Conservation (phyloP, 2,797 vertebrate species). For the Syngnathus acus region DNA sequence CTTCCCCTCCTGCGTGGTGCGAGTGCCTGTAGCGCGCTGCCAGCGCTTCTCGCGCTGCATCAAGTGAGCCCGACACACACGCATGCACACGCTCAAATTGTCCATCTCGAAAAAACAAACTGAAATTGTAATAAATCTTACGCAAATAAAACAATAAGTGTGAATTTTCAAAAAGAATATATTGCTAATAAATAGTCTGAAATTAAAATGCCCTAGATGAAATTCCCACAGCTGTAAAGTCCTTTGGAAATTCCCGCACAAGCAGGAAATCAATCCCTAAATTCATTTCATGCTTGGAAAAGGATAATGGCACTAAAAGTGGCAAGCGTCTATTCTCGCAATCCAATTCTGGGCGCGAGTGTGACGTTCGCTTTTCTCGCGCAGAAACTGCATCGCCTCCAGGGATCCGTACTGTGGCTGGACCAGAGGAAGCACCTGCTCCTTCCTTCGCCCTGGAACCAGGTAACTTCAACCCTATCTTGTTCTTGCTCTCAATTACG, state of each 20-base stretch:
- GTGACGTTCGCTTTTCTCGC: conserved; percentile 16
- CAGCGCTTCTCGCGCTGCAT: conserved; percentile 90
- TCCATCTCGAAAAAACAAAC: too few species aligned
- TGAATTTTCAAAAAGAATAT: too few species aligned
- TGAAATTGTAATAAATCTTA: too few species aligned
- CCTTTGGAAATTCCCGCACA: conserved; percentile 6
- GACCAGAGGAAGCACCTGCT: conserved; percentile 83
- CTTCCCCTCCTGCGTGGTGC: conserved; percentile 86
- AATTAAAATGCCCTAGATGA: too few species aligned
- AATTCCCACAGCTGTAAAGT: background rate
- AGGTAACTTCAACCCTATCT: conserved; percentile 65
- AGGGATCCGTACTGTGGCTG: conserved; percentile 95
- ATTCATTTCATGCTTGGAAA: background rate
- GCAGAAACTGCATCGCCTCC: conserved; percentile 85
- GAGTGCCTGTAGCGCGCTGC: conserved; percentile 86
- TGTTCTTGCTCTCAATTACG: too few species aligned
- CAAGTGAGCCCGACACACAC: conserved; percentile 77
- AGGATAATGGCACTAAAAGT: background rate
- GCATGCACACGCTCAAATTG: background rate
- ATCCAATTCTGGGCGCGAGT: background rate
- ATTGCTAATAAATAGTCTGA: too few species aligned
- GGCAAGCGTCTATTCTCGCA: background rate
- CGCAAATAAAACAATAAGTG: too few species aligned
- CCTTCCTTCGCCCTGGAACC: conserved; percentile 82
- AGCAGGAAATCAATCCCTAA: conserved; percentile 3